Evolutionary conservation across 2,797 vertebrate genomes (phyloP).

Genomic region (Hypotaenidia okinawae): DNA sequence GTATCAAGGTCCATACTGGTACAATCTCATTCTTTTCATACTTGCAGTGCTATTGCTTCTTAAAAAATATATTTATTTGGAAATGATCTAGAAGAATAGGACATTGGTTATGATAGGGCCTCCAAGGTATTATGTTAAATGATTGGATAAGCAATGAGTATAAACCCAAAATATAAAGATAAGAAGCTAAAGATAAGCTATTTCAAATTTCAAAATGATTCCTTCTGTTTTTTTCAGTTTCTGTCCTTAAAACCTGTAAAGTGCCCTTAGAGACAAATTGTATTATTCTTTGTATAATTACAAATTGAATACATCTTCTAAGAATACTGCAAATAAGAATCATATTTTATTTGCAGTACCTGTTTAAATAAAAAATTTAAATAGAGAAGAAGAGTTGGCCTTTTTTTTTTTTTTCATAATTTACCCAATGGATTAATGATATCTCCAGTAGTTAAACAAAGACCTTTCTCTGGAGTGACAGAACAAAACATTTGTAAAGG

Average conservation of each 20-base stretch:
- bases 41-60: neutral
- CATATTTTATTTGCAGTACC: too few species aligned
- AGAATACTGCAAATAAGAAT: neutral
- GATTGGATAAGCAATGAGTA: neutral
- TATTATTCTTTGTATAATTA: neutral
- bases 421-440: neutral
- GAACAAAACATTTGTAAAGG: neutral
- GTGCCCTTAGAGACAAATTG: neutral
- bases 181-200: neutral
- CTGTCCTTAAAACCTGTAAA: neutral
- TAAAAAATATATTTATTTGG: neutral
- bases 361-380: neutral
- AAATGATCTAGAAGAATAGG: neutral
- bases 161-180: neutral
- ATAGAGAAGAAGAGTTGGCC: neutral
- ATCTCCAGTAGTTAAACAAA: neutral
- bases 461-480: neutral
- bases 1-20: too few species aligned
- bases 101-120: neutral
- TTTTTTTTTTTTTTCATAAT: neutral
- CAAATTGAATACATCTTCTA: neutral
- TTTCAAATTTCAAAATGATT: neutral
- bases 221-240: neutral
- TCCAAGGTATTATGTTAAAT: neutral
- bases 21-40: neutral